Evolutionary conservation across 2,113 vertebrate species (phyloP).

Genomic region (Ailuropoda melanoleuca): DNA sequence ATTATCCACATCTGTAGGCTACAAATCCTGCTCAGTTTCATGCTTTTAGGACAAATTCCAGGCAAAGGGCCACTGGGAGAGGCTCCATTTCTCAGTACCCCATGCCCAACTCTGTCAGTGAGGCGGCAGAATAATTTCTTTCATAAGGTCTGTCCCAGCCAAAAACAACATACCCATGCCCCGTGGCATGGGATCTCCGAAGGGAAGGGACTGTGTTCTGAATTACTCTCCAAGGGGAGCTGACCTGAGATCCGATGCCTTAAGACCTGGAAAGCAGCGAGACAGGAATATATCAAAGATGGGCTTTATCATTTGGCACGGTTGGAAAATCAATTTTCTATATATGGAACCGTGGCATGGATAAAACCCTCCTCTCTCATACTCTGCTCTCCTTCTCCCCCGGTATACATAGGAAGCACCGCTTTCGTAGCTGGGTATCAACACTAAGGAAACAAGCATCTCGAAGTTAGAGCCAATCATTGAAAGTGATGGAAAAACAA

Average conservation of each 20-base stretch:
- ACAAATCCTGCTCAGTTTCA: constrained; percentile 83
- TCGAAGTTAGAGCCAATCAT: constrained; percentile 49
- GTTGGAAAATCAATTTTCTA: constrained; percentile 81
- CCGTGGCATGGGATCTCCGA: constrained; percentile 82
- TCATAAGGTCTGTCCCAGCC: constrained; percentile 80
- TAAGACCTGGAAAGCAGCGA: constrained; percentile 76
- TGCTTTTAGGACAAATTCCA: constrained; percentile 83
- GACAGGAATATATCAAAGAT: constrained; percentile 75
- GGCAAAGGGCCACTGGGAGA: constrained; percentile 87
- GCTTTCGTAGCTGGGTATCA: not conserved
- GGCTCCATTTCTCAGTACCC: constrained; percentile 84
- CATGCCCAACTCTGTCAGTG: constrained; percentile 86
- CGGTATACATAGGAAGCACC: constrained; percentile 53
- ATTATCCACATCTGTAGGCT: constrained; percentile 82
- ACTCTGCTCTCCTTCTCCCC: not conserved
- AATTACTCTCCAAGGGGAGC: constrained; percentile 76
- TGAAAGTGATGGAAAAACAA: constrained; percentile 75
- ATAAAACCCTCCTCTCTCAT: constrained; percentile 61
- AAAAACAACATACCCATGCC: constrained; percentile 86
- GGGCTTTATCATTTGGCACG: constrained; percentile 66
- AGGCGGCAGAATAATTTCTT: constrained; percentile 88
- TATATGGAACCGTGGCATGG: constrained; percentile 25
- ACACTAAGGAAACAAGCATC: constrained; percentile 64
- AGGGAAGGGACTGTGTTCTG: constrained; percentile 82
- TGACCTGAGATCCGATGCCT: constrained; percentile 80